phyloP scores from a whole-genome alignment of 1,140 invertebrate species.

The Heliconius hewitsoni region DNA sequence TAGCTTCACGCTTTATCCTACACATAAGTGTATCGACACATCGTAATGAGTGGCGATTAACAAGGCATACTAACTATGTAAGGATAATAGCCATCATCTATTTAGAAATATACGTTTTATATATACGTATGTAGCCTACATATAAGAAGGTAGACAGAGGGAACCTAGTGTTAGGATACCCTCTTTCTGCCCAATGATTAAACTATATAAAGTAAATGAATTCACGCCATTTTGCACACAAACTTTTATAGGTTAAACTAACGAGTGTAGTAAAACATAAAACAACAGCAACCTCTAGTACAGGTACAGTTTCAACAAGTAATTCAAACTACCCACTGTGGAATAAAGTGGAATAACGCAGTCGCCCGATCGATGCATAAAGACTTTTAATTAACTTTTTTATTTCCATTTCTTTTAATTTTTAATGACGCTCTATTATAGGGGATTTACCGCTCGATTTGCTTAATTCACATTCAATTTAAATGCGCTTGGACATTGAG shows the following conservation, averaged over 20 bases:
- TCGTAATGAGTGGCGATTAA: no score
- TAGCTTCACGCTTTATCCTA: no score
- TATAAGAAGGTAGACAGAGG: no score
- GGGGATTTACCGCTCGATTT: constrained; percentile 11
- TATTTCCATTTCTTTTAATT: constrained; percentile 24
- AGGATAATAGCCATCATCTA: no score
- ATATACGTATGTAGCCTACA: no score
- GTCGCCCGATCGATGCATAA: constrained; percentile 1
- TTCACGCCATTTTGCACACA: background rate
- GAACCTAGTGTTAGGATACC: no score
- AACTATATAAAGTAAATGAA: background rate
- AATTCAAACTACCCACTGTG: background rate
- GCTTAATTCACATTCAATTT: constrained; percentile 7
- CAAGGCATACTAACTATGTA: no score
- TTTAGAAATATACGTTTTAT: no score
- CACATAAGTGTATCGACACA: no score
- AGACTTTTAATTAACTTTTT: constrained; percentile 36
- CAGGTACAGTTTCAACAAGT: constrained; percentile 3
- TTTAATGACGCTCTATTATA: constrained; percentile 21
- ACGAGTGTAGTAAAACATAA: background rate
- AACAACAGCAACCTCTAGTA: background rate
- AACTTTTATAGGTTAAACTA: constrained; percentile 7
- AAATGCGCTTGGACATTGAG: background rate
- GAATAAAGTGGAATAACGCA: constrained; percentile 20
- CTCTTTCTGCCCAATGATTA: no score